phyloP scores from a whole-genome alignment of 2,888 invertebrate genomes.

The Rhyacophila evoluta region DNA sequence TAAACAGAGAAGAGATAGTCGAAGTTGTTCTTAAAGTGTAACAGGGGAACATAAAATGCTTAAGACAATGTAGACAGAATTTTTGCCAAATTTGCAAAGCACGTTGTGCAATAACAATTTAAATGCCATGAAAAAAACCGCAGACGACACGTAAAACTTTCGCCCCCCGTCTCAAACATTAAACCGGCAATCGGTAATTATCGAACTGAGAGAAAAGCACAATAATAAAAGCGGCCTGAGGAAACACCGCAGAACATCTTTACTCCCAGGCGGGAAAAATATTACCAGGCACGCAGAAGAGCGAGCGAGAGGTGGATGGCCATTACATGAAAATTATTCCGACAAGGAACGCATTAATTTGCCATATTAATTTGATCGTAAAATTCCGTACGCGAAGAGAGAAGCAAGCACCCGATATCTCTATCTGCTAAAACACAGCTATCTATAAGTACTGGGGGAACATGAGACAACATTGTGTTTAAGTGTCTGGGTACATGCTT shows the following conservation, averaged over 20 bases:
- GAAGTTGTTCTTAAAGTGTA: neutral
- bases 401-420: conserved; percentile 57
- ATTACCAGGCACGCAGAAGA: conserved; percentile 34
- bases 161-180: conserved; percentile 48
- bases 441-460: conserved; percentile 58
- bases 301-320: conserved; percentile 44
- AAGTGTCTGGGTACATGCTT: conserved; percentile 57
- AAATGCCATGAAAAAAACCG: conserved; percentile 53
- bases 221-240: conserved; percentile 43
- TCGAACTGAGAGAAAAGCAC: conserved; percentile 51
- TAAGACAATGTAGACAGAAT: conserved; percentile 39
- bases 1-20: neutral
- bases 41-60: neutral
- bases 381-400: conserved; percentile 70
- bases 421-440: conserved; percentile 45
- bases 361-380: conserved; percentile 73
- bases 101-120: conserved; percentile 53
- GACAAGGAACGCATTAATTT: conserved; percentile 69
- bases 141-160: conserved; percentile 52
- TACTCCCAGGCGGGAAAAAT: conserved; percentile 43
- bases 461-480: conserved; percentile 68
- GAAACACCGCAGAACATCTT: conserved; percentile 38
- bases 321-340: conserved; percentile 67
- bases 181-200: conserved; percentile 55
- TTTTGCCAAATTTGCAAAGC: conserved; percentile 48